Evolutionary conservation across 2,797 vertebrate genomes (phyloP), one percentile per base, ranked within the genome.

Genomic region (Heteromormyrus szaboi): DNA sequence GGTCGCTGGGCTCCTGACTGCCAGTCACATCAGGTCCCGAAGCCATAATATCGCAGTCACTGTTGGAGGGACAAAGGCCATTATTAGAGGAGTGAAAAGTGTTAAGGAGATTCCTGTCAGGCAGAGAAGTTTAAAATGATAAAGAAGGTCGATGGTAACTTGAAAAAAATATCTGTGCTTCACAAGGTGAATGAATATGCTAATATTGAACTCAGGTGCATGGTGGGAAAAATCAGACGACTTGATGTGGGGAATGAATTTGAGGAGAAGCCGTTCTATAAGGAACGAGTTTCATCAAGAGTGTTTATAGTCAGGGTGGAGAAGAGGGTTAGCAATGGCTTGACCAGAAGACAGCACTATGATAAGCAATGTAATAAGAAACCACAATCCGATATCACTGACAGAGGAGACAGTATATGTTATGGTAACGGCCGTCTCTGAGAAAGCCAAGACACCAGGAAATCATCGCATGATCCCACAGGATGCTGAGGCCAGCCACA

Each of bases 1-100:
- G 81, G 41, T 97, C 96, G 89, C 94, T 93, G n/a, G 93, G 89
- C 91, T 96, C 97, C 90, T 94, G 92, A 90, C 93, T 93, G 89
- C 92, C 90, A 81, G 91, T 92, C 92, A 93, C 92, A 6, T 96
- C 96, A 89, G 95, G 90, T 92, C 93, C 95, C 0, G 95, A 95
- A 83, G 96, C 96, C 96, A 97, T 97, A 92, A 94, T 95, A 90
- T 90, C 91, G 22, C 91, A 93, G 90, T 97, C 95, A 91, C 96
- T 97, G 93, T 94, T 96, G 95, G 2, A 56, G 91, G 25, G 46
- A 0, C 91, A 88, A 92, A 6, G 50, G 88, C 12, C 68, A 44
- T 88, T 51, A 44, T 88, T 62, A 48, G 56, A 3, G n/a, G 25
- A 1, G 9, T 22, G 14, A 48, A 2, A 41, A 11, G 37, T 17